A percentile compares a stretch with the other conserved stretches of the same genome.
Evolutionary conservation across 2,797 vertebrate species (phyloP).

Genomic region (Limnodromus scolopaceus): DNA sequence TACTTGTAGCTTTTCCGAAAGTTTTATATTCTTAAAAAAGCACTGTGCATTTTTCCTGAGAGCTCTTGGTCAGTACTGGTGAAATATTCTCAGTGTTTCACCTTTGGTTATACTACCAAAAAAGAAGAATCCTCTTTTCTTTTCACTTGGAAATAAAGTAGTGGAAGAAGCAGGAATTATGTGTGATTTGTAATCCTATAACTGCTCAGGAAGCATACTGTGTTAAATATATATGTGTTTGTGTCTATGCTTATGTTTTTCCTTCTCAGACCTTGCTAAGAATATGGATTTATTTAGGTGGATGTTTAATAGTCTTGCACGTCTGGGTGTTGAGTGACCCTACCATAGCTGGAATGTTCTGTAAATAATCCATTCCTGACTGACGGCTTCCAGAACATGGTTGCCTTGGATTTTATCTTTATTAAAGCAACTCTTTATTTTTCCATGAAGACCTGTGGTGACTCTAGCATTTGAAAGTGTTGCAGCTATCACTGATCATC

Average conservation of each 20-base stretch:
- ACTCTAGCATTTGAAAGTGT: not conserved
- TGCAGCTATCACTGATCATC: not conserved
- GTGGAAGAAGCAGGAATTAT: not conserved
- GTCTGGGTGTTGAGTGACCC: not conserved
- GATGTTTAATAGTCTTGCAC: not conserved
- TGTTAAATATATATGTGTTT: not conserved
- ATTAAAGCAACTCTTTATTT: not conserved
- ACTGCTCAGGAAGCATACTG: not conserved
- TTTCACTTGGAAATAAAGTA: not conserved
- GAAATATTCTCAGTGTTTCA: not conserved
- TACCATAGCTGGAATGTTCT: not conserved
- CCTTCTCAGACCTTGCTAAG: not conserved
- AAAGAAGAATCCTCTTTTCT: not conserved
- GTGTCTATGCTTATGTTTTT: not conserved
- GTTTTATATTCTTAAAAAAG: not conserved
- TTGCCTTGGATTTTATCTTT: not conserved
- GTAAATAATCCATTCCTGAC: not conserved
- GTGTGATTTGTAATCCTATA: not conserved
- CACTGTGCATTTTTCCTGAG: not conserved
- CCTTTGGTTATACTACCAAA: not conserved
- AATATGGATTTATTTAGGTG: not conserved
- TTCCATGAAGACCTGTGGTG: rapidly evolving
- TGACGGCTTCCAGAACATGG: not conserved
- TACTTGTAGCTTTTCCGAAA: not conserved
- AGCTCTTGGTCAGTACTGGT: not conserved